Percentiles rank a stretch among this genome's conserved stretches.
Conservation (phyloP, 1,140 invertebrate genomes). For the Theocolax elegans region DNA sequence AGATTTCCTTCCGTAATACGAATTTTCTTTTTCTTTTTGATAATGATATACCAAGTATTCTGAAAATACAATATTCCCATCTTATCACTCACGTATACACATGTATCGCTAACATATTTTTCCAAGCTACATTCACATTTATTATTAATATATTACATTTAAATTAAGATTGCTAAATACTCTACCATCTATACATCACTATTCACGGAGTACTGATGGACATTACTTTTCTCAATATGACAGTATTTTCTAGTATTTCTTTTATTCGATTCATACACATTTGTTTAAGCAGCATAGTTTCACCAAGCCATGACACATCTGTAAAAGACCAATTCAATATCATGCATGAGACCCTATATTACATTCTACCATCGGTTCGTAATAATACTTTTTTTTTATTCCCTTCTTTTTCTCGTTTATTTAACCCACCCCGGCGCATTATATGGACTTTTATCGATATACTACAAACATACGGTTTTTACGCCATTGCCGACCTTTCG, state of each 20-base stretch:
- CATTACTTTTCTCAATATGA: not conserved
- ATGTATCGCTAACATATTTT: too few species aligned
- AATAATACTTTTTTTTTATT: too few species aligned
- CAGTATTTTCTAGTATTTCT: not conserved
- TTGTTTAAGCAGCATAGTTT: not conserved
- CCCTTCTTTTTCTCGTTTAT: too few species aligned
- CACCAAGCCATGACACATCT: conserved; percentile 3
- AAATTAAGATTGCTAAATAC: not conserved
- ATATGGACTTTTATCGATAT: too few species aligned
- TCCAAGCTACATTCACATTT: not conserved
- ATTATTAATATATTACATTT: not conserved
- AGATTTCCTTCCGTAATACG: not conserved
- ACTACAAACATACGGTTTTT: too few species aligned
- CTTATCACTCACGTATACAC: not conserved
- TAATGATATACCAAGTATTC: conserved; percentile 10
- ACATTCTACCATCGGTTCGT: not conserved
- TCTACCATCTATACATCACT: conserved; percentile 13
- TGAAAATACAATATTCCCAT: conserved; percentile 7
- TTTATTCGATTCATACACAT: not conserved
- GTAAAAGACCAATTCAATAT: not conserved
- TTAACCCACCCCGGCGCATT: too few species aligned
- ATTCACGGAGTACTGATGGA: not conserved
- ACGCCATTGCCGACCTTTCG: too few species aligned
- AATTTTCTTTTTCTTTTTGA: conserved; percentile 12
- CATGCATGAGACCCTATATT: not conserved